Evolutionary conservation across 1,140 invertebrate species (phyloP).

Genomic region (Diorhabda elongata): DNA sequence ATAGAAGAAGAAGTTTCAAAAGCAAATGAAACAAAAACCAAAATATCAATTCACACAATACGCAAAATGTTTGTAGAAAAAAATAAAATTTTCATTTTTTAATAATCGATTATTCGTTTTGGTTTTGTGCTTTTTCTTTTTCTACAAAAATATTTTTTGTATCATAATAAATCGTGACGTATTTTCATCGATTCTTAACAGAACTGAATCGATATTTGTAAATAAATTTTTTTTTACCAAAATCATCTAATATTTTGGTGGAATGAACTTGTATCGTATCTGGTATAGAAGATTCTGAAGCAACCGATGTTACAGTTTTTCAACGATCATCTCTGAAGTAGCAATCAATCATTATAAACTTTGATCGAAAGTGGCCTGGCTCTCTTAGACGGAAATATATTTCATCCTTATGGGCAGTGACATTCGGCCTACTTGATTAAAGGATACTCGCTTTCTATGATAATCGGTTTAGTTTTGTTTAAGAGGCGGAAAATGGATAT

Average conservation of each 20-base stretch:
- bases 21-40: too few species aligned
- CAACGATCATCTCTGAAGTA: conserved; percentile 2
- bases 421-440: conserved; percentile 31
- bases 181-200: too few species aligned
- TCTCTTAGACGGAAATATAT: conserved; percentile 7
- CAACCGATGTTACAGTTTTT: neutral
- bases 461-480: conserved; percentile 20
- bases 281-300: neutral
- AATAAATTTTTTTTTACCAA: too few species aligned
- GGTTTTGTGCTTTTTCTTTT: too few species aligned
- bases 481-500: conserved; percentile 25
- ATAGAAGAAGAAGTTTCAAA: too few species aligned
- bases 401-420: conserved; percentile 20
- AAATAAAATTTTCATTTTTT: too few species aligned
- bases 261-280: neutral
- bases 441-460: conserved; percentile 32
- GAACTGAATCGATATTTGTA: too few species aligned
- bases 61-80: too few species aligned
- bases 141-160: too few species aligned
- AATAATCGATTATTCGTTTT: too few species aligned
- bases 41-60: too few species aligned
- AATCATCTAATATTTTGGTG: neutral
- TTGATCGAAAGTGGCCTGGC: conserved; percentile 5
- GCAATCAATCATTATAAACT: conserved; percentile 1
- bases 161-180: too few species aligned